phyloP scores from a whole-genome alignment of 2,888 invertebrate genomes.

The Chaitophorus viminalis region DNA sequence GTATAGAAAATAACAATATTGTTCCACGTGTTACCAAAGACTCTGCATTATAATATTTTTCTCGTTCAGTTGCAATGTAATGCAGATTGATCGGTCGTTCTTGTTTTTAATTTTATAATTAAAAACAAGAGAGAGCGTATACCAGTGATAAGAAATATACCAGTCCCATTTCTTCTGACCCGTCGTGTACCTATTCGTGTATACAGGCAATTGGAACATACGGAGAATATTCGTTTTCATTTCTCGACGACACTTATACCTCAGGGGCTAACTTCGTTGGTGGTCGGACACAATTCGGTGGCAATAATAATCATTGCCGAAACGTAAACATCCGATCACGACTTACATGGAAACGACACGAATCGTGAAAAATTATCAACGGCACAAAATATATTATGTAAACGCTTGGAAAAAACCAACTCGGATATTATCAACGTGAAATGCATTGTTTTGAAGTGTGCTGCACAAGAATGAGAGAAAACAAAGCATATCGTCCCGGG shows the following conservation, averaged over 20 bases:
- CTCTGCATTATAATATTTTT: background rate
- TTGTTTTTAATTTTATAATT: slow-evolving; percentile 52
- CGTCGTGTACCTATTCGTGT: background rate
- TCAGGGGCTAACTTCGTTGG: slow-evolving; percentile 25
- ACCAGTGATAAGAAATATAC: background rate
- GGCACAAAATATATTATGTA: no score
- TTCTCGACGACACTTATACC: background rate
- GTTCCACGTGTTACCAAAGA: background rate
- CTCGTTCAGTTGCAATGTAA: background rate
- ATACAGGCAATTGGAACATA: background rate
- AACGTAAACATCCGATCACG: background rate
- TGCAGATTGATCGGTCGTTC: slow-evolving; percentile 29
- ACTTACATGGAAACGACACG: background rate
- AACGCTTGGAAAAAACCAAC: no score
- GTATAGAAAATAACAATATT: background rate
- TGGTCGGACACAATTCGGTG: background rate
- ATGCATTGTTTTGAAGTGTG: no score
- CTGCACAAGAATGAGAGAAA: background rate
- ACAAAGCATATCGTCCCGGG: background rate
- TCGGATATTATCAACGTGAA: no score
- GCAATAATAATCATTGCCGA: background rate
- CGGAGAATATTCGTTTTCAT: background rate
- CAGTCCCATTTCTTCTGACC: slow-evolving; percentile 5
- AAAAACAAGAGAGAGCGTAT: slow-evolving; percentile 7
- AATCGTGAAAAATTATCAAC: background rate